phyloP scores from a whole-genome alignment of 2,797 vertebrate genomes.

The Lithobates sylvaticus region DNA sequence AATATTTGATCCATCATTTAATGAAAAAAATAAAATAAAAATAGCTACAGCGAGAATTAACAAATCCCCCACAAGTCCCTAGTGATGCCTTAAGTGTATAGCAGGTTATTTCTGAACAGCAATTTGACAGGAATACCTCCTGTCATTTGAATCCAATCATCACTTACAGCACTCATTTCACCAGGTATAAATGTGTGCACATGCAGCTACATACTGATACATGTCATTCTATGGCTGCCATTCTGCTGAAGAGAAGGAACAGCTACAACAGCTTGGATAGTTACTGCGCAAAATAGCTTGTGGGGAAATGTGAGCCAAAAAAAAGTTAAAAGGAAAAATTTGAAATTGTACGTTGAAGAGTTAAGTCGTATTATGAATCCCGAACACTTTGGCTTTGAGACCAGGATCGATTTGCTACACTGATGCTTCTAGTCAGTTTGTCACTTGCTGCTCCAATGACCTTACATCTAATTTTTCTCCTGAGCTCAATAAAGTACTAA shows the following conservation, averaged over 20 bases:
- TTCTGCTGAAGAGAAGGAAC: background rate
- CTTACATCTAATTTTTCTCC: background rate
- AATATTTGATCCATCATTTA: background rate
- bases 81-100: conserved; percentile 33
- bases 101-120: conserved; percentile 63
- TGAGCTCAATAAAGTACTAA: background rate
- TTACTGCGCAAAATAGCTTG: background rate
- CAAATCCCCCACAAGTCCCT: background rate
- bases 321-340: no score
- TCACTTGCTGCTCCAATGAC: background rate
- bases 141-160: conserved; percentile 68
- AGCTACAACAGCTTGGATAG: background rate
- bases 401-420: background rate
- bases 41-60: background rate
- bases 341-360: background rate
- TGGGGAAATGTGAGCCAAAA: background rate
- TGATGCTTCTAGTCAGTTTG: background rate
- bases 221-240: background rate
- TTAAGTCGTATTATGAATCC: background rate
- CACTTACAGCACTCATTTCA: conserved; percentile 57
- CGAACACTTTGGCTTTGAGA: background rate
- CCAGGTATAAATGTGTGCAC: conserved; percentile 58
- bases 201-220: conserved; percentile 31
- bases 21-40: no score
- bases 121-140: conserved; percentile 61